Conservation (phyloP, 2,888 invertebrate genomes). For the Lasioglossum morio region DNA sequence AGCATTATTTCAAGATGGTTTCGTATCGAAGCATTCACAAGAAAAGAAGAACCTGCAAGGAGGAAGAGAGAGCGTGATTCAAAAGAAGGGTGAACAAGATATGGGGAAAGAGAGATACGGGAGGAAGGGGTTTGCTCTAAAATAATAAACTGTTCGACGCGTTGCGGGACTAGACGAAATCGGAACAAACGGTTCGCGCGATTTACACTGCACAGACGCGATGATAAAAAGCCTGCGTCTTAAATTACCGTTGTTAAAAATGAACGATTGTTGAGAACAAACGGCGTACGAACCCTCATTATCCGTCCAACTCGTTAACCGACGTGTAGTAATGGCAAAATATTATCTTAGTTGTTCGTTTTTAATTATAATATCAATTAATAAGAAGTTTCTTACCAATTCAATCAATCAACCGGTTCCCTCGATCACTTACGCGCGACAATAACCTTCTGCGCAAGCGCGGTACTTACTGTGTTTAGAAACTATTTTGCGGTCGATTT, state of each 20-base stretch:
- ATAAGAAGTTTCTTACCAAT: not conserved
- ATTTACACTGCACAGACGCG: conserved; percentile 66
- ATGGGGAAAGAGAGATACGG: conserved; percentile 52
- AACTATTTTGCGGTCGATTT: not conserved
- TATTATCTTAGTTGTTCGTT: too few relatives aligned
- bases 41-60: conserved; percentile 33
- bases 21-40: conserved; percentile 37
- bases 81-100: conserved; percentile 45
- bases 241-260: conserved; percentile 19
- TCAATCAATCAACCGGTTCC: not conserved
- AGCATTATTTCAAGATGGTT: conserved; percentile 67
- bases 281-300: not conserved
- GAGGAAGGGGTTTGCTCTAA: conserved; percentile 76
- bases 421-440: not conserved
- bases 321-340: not conserved
- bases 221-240: conserved; percentile 34
- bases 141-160: conserved; percentile 78
- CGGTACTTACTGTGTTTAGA: not conserved
- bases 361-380: not conserved
- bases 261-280: not conserved
- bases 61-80: conserved; percentile 30
- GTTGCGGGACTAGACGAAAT: conserved; percentile 69
- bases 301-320: not conserved
- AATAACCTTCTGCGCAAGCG: not conserved
- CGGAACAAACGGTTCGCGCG: conserved; percentile 57